A percentile compares a stretch with the other conserved stretches of the same genome.
phyloP scores from a whole-genome alignment of 2,797 vertebrate genomes.

The Toxotes lorentzi region DNA sequence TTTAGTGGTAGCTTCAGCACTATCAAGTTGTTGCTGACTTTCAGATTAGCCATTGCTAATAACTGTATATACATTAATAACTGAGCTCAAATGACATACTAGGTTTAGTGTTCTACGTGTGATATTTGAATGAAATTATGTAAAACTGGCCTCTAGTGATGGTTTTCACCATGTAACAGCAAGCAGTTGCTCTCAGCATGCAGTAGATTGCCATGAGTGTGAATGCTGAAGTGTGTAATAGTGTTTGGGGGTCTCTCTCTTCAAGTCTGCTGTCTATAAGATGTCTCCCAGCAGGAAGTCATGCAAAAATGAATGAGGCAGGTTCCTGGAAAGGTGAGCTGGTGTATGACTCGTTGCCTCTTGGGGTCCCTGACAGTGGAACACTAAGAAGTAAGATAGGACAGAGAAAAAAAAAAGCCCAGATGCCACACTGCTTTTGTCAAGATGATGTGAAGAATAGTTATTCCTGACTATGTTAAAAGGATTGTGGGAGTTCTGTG shows the following conservation, averaged over 20 bases:
- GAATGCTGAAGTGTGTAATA: slow-evolving; percentile 7
- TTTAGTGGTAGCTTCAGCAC: slow-evolving; percentile 14
- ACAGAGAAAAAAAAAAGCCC: neutral
- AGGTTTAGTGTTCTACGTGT: neutral
- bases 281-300: slow-evolving; percentile 24
- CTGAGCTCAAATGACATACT: neutral
- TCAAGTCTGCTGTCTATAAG: slow-evolving; percentile 14
- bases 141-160: neutral
- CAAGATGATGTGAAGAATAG: slow-evolving; percentile 20
- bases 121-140: slow-evolving; percentile 8
- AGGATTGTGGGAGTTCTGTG: slow-evolving; percentile 42
- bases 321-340: slow-evolving; percentile 37
- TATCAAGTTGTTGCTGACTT: neutral
- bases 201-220: neutral
- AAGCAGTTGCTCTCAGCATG: slow-evolving; percentile 8
- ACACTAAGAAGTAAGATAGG: slow-evolving; percentile 18
- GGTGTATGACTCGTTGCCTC: slow-evolving; percentile 24
- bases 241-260: slow-evolving; percentile 9
- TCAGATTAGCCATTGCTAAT: neutral
- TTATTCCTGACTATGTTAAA: slow-evolving; percentile 22
- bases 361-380: slow-evolving; percentile 19
- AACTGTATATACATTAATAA: neutral
- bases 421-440: slow-evolving; percentile 36
- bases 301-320: slow-evolving; percentile 34
- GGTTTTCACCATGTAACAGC: slow-evolving; percentile 4